These are phyloP conservation scores for Hystrix cristata DNA, from an alignment of 2,113 vertebrate genomes.

Conservation along the genomic window DNA sequence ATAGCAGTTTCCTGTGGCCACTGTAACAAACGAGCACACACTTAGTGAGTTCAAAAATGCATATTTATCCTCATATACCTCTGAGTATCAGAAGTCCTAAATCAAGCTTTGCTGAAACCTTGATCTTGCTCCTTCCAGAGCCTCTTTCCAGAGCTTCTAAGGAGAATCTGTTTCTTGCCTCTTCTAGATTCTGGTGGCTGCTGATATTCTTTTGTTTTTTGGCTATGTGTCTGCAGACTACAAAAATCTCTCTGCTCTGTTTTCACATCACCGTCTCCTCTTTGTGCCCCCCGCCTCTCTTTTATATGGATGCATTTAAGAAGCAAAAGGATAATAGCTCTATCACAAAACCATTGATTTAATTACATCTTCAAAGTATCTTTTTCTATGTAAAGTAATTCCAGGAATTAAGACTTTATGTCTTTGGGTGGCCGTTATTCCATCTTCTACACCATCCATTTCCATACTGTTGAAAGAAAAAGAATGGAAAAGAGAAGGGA, in stretches of 20 bases:
- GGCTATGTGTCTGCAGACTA: background rate
- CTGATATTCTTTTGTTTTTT: background rate
- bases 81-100: background rate
- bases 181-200: background rate
- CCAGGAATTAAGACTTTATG: background rate
- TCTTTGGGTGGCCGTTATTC: background rate
- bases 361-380: background rate
- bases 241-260: background rate
- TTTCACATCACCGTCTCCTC: background rate
- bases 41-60: background rate
- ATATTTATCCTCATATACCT: background rate
- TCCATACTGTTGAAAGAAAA: background rate
- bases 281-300: background rate
- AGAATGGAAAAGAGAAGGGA: background rate
- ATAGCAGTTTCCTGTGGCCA: background rate
- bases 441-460: background rate
- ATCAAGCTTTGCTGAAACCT: background rate
- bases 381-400: background rate
- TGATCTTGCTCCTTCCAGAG: background rate
- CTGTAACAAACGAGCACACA: background rate
- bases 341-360: slow-evolving; percentile 11
- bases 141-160: background rate
- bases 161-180: background rate
- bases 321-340: background rate
- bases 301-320: background rate